Evolutionary conservation across 1,140 invertebrate genomes (phyloP).

Genomic region (Galleria mellonella): DNA sequence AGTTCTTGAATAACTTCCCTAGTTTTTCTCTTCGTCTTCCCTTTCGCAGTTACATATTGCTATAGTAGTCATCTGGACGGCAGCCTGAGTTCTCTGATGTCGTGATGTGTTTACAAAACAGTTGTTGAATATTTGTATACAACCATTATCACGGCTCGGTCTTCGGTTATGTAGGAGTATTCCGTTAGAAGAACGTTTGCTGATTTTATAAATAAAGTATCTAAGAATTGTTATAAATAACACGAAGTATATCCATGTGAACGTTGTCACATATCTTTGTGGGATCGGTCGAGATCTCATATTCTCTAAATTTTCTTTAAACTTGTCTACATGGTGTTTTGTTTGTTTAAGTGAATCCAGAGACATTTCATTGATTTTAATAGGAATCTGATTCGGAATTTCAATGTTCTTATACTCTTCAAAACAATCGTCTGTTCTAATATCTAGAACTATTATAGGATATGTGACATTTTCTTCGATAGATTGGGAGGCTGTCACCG

Average conservation of each 20-base stretch:
- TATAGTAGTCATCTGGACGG: too few relatives aligned
- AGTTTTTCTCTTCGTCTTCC: too few relatives aligned
- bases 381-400: not conserved
- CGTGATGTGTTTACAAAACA: too few relatives aligned
- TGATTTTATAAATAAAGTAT: too few relatives aligned
- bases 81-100: too few relatives aligned
- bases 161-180: too few relatives aligned
- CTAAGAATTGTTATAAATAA: too few relatives aligned
- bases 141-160: too few relatives aligned
- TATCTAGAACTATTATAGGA: constrained; percentile 14
- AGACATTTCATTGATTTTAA: constrained; percentile 9
- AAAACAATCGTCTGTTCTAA: constrained; percentile 8
- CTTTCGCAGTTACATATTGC: not conserved
- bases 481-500: constrained; percentile 6
- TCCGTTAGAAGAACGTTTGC: too few relatives aligned
- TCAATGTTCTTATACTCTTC: not conserved
- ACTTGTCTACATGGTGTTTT: constrained; percentile 8
- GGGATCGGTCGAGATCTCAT: not conserved
- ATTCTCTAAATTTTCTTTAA: constrained; percentile 5
- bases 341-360: constrained; percentile 7
- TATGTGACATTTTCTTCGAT: constrained; percentile 7
- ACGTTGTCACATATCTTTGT: not conserved
- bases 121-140: too few relatives aligned
- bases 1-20: constrained; percentile 4
- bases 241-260: not conserved